Base-by-base conservation (phyloP, 2,888 invertebrate genomes). In the Adela reaumurella region DNA sequence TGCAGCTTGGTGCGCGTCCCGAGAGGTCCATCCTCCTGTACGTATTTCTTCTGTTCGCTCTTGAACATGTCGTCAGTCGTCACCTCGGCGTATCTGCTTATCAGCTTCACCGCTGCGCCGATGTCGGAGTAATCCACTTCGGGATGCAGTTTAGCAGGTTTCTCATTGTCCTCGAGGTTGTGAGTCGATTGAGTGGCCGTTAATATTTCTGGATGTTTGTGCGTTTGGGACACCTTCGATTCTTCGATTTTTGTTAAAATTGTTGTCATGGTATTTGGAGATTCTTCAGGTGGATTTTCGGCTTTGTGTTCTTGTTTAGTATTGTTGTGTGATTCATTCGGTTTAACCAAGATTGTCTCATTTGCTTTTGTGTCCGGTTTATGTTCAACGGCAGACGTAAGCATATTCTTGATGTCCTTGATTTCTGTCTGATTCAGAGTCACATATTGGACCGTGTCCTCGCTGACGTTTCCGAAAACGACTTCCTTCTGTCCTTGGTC, bases 61-160 rank as follows among this genome's bases (percentile, higher is more conserved):
- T 67, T 57, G 60, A 69, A 78, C 57, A 68, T 74, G 55, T 78
- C 78, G 55, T 78, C 78, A 29, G 78, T 78, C 20, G 76, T 76
- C 41, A 78, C 78, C 62, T 77, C 78, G 35, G 78, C 78, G 58
- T 74, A 78, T 53, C 78, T 66, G 57, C 78, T 78, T 55, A 78
- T 78, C 46, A 78, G 58, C 62, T 77, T 78, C 48, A 78, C 77
- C 52, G 78, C 77, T 63, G 78, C 77, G 51, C 77, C 77, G 46
- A 78, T 76, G 53, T 78, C 74, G 17, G 74, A 70, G 52, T 76
- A 78, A 57, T 78, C 78, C 50, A 65, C 73, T 63, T 78, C 78
- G 43, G 78, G 78, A 53, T 67, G 76, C 20, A 78, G 62, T 62
- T 78, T 77, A 49, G 61, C 65, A 56, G 65, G 63, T 50, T 70